Evolutionary conservation across 2,113 vertebrate genomes (phyloP), one percentile per base, ranked within the genome.

Genomic region (Phaethornis superciliosus): DNA sequence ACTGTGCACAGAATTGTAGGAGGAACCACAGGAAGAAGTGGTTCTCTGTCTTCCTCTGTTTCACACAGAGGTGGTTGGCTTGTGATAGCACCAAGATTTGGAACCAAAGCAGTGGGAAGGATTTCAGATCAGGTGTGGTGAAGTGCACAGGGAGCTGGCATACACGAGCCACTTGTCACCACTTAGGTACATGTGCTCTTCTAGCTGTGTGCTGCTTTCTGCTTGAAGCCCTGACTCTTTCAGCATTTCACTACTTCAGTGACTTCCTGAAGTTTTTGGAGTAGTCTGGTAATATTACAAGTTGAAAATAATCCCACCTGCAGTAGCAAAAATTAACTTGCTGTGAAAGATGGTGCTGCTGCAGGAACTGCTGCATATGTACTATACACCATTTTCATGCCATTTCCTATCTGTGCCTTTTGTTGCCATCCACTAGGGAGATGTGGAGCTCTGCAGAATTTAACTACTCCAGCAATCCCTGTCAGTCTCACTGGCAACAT

Each of bases 151-250:
- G 2, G 1, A 52, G 74, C 60, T 75, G 84, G 33, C 54, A 9
- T 0, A 15, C 35, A 2, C 0, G 0, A 30, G 59, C 12, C 33
- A 3, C 68, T 79, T 35, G 37, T 46, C 76, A 78, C 47, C 4
- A 0, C 60, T 27, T 15, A 5, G 10, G 22, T 55, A 49, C 4
- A 0, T n/a, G 35, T n/a, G n/a, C 60, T 69, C 33, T 55, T 47
- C 28, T 42, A 46, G 18, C 11, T 28, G 27, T 0, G 28, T 5
- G 47, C 55, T 44, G 33, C 79, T 70, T 35, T n/a, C 59, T 33
- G 46, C 72, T n/a, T 3, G 15, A 44, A 56, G 44, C 18, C 4
- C 52, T 51, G 10, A 2, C 42, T 78, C 8, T 8, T 12, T 10
- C 27, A 26, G 60, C 28, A 24, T 47, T 18, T n/a, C 55, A 33